A percentile compares a stretch with the other conserved stretches of the same genome.
These are phyloP conservation scores for Oreortyx pictus DNA, from an alignment of 2,797 vertebrate species.

Conservation along the genomic window DNA sequence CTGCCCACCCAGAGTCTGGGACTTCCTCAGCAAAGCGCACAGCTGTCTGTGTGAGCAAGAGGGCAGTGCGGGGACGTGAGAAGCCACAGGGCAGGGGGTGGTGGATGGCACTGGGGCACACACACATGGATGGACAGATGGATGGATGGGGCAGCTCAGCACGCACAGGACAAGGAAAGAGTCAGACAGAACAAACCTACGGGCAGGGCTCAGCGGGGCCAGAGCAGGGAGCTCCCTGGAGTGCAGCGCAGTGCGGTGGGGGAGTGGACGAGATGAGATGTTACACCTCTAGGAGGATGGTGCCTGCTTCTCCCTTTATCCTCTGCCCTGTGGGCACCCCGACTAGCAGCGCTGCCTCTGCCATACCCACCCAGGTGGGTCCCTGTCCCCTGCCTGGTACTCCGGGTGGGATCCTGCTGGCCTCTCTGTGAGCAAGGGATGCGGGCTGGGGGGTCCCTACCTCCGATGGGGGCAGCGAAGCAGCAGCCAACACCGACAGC, in stretches of 20 bases:
- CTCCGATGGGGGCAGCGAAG: conserved; percentile 96
- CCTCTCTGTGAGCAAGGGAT: background rate
- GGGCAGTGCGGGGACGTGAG: background rate
- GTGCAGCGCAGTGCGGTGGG: background rate
- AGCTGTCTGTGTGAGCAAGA: background rate
- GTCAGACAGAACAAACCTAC: conserved; percentile 70
- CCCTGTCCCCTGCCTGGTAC: background rate
- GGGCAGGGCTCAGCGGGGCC: conserved; percentile 23
- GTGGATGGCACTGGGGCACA: background rate
- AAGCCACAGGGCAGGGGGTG: rapidly evolving
- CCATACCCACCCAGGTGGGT: background rate
- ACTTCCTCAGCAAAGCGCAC: background rate
- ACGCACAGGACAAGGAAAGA: conserved; percentile 20
- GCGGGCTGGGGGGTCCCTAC: conserved; percentile 72
- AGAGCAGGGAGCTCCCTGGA: conserved; percentile 48
- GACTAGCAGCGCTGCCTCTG: background rate
- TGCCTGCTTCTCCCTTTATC: background rate
- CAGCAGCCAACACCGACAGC: conserved; percentile 97
- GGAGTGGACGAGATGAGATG: conserved; percentile 28
- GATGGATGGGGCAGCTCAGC: background rate
- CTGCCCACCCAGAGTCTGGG: background rate
- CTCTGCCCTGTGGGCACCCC: background rate
- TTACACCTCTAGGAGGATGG: conserved; percentile 10
- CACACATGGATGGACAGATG: background rate
- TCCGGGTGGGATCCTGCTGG: background rate